Conservation (phyloP, 2,888 invertebrate species). For the Euplexia lucipara region DNA sequence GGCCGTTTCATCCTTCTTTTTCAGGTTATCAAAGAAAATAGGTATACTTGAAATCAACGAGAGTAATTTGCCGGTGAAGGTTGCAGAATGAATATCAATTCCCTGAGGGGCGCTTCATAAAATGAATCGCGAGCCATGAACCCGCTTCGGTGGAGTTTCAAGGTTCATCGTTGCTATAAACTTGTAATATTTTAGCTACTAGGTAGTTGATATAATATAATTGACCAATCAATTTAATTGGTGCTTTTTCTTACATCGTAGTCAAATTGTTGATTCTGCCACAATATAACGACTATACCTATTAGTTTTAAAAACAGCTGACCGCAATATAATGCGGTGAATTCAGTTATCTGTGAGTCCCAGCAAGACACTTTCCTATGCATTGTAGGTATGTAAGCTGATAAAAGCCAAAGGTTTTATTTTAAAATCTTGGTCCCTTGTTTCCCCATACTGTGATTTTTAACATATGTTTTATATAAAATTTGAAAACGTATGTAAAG, state of each 20-base stretch:
- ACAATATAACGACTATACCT: too few species aligned
- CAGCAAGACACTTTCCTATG: too few species aligned
- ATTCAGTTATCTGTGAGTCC: too few species aligned
- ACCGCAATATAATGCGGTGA: too few species aligned
- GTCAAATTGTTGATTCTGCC: too few species aligned
- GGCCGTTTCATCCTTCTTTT: conserved; percentile 39
- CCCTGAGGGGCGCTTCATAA: conserved; percentile 52
- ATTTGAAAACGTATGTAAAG: too few species aligned
- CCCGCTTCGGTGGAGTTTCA: conserved; percentile 49
- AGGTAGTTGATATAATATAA: conserved; percentile 18
- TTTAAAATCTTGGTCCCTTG: too few species aligned
- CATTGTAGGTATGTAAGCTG: too few species aligned
- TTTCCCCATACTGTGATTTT: too few species aligned
- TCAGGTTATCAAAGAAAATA: conserved; percentile 49
- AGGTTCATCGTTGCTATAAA: conserved; percentile 52
- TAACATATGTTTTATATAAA: too few species aligned
- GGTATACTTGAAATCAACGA: conserved; percentile 46
- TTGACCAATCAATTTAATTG: conserved; percentile 21
- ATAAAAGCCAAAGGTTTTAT: too few species aligned
- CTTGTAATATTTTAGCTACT: conserved; percentile 47
- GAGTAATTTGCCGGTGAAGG: conserved; percentile 55
- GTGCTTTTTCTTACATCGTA: background rate
- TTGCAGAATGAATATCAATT: conserved; percentile 64
- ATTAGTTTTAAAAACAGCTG: too few species aligned
- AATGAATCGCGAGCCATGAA: conserved; percentile 59